Evolutionary conservation across 2,797 vertebrate genomes (phyloP).

Genomic region (Acipenser oxyrinchus): DNA sequence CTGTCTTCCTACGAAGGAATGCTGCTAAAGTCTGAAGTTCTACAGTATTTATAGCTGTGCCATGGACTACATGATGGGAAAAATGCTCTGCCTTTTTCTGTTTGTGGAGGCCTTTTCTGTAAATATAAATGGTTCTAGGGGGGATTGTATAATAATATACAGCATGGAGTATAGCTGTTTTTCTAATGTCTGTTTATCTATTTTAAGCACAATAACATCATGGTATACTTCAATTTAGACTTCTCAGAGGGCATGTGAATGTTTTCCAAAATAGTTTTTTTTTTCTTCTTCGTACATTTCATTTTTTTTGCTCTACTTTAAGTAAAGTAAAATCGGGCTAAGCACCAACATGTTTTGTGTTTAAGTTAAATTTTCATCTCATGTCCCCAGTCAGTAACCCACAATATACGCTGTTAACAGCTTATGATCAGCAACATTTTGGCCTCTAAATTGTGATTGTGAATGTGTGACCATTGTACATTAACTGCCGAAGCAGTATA

Average conservation of each 20-base stretch:
- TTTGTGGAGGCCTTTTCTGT: conserved; percentile 9
- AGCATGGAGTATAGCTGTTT: neutral
- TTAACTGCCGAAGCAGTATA: too few relatives aligned
- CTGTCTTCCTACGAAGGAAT: neutral
- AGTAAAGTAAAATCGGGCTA: too few relatives aligned
- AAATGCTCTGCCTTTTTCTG: neutral
- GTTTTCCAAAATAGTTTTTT: neutral
- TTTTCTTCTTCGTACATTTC: neutral
- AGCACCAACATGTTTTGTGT: too few relatives aligned
- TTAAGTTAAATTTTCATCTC: too few relatives aligned
- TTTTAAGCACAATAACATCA: neutral
- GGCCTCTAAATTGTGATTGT: too few relatives aligned
- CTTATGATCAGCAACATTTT: too few relatives aligned
- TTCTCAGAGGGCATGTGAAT: neutral
- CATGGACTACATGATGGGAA: neutral
- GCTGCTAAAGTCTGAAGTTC: neutral
- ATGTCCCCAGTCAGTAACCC: too few relatives aligned
- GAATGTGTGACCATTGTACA: too few relatives aligned
- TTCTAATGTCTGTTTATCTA: neutral
- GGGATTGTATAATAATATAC: conserved; percentile 9
- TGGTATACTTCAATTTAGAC: neutral
- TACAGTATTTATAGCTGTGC: neutral
- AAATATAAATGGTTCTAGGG: conserved; percentile 3
- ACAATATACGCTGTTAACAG: too few relatives aligned
- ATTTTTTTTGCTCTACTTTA: too few relatives aligned